Evolutionary conservation across 1,140 invertebrate species (phyloP).

Genomic region (Drosophila sp.): DNA sequence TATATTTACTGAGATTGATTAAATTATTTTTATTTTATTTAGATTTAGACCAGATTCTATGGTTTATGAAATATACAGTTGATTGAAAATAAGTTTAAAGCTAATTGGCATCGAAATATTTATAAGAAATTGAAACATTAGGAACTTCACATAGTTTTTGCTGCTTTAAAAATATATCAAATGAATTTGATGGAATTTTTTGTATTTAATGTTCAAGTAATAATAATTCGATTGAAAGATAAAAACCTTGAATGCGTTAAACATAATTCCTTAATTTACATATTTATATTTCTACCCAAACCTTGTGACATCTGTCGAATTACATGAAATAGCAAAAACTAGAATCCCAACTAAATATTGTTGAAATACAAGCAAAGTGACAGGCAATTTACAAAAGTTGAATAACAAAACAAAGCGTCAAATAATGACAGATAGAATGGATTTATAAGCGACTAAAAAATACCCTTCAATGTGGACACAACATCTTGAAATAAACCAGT

Average conservation of each 20-base stretch:
- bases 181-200: no score
- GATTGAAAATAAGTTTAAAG: no score
- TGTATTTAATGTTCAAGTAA: no score
- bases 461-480: background rate
- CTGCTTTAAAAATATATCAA: no score
- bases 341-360: slow-evolving; percentile 5
- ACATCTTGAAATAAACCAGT: background rate
- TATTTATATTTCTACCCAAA: background rate
- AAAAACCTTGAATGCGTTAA: background rate
- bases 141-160: no score
- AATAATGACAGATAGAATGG: background rate
- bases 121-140: no score
- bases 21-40: no score
- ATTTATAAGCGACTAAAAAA: background rate
- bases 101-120: no score
- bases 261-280: slow-evolving; percentile 6
- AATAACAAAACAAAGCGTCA: background rate
- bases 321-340: background rate
- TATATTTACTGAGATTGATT: no score
- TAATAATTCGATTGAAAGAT: background rate
- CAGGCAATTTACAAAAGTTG: slow-evolving; percentile 14
- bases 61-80: no score
- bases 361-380: slow-evolving; percentile 10
- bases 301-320: slow-evolving; percentile 4
- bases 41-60: no score